phyloP scores from a whole-genome alignment of 2,888 invertebrate species.

The Aethes cnicana region DNA sequence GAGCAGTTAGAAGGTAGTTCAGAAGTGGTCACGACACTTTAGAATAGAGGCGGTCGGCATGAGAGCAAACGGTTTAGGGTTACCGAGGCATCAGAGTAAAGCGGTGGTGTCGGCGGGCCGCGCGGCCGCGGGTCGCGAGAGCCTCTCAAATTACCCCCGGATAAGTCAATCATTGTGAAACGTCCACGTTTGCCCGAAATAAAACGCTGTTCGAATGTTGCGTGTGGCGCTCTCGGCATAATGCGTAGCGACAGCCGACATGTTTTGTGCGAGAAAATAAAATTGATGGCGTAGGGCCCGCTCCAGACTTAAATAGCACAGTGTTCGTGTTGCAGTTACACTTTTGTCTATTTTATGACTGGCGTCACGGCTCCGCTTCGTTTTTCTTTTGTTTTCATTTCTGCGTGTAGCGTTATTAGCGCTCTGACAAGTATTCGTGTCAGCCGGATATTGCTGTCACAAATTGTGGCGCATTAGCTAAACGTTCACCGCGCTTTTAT shows the following conservation, averaged over 20 bases:
- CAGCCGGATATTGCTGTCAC: conserved; percentile 66
- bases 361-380: conserved; percentile 59
- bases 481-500: conserved; percentile 51
- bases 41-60: conserved; percentile 35
- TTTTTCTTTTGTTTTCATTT: conserved; percentile 59
- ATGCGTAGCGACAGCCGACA: conserved; percentile 80
- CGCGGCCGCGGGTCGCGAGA: conserved; percentile 49
- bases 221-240: conserved; percentile 75
- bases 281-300: conserved; percentile 75
- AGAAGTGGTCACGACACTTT: conserved; percentile 23
- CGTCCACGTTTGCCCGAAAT: conserved; percentile 78
- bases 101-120: conserved; percentile 44
- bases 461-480: conserved; percentile 48
- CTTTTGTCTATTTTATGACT: conserved; percentile 79
- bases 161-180: conserved; percentile 81
- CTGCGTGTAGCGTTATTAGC: conserved; percentile 68
- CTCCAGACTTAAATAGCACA: conserved; percentile 77
- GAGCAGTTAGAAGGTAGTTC: conserved; percentile 17
- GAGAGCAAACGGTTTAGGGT: conserved; percentile 50
- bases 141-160: conserved; percentile 81
- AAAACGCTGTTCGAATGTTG: conserved; percentile 76
- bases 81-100: conserved; percentile 45
- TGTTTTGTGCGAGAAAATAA: conserved; percentile 82
- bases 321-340: conserved; percentile 73
- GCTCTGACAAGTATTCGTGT: conserved; percentile 63